Conservation (phyloP, 2,888 invertebrate genomes). For the Arrhopalites spinosus region DNA sequence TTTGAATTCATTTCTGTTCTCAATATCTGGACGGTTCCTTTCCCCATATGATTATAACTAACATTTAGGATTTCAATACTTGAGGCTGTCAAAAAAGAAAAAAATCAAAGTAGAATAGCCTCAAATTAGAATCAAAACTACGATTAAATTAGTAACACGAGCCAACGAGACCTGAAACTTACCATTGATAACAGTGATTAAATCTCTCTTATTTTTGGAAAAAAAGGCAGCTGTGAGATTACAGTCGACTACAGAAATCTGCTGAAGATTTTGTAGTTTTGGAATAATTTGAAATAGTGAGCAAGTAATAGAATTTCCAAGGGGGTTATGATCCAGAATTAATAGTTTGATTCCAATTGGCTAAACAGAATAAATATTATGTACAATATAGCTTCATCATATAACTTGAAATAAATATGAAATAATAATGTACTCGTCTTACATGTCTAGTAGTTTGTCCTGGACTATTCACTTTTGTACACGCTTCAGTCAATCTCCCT, state of each 20-base stretch:
- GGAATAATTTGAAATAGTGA: slow-evolving; percentile 33
- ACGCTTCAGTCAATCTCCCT: slow-evolving; percentile 37
- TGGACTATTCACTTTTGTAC: slow-evolving; percentile 9
- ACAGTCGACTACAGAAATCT: slow-evolving; percentile 44
- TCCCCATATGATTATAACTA: slow-evolving; percentile 47
- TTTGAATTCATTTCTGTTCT: slow-evolving; percentile 12
- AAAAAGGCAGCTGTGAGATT: slow-evolving; percentile 45
- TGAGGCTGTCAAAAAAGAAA: slow-evolving; percentile 37
- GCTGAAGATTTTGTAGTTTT: slow-evolving; percentile 39
- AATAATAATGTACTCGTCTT: neutral
- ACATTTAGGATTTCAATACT: slow-evolving; percentile 47
- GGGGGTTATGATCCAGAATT: slow-evolving; percentile 48
- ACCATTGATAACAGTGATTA: slow-evolving; percentile 42
- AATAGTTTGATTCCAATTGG: slow-evolving; percentile 27
- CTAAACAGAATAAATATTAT: neutral
- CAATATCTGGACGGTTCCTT: slow-evolving; percentile 31
- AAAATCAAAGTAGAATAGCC: neutral
- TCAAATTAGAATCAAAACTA: neutral
- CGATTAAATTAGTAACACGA: neutral
- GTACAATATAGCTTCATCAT: neutral
- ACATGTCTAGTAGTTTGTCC: slow-evolving; percentile 20
- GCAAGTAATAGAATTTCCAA: slow-evolving; percentile 45
- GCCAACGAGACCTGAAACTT: slow-evolving; percentile 7
- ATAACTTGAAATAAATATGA: too few relatives aligned
- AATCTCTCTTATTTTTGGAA: slow-evolving; percentile 31